Conservation (phyloP, 2,797 vertebrate species). For the Scleropages formosus region DNA sequence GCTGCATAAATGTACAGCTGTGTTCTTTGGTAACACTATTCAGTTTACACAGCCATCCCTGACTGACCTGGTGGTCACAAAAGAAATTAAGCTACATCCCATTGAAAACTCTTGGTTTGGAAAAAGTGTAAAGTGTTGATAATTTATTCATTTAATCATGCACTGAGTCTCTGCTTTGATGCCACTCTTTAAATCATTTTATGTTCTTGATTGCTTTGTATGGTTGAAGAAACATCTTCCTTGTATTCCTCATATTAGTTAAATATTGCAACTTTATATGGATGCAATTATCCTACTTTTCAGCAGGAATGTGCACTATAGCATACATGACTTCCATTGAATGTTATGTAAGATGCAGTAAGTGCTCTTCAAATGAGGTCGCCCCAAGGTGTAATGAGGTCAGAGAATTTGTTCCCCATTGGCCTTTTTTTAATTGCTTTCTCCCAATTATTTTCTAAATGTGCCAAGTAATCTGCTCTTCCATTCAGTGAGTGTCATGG, state of each 20-base stretch:
- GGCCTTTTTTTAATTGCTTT: conserved; percentile 10
- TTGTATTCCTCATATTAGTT: not conserved
- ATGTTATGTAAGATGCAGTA: not conserved
- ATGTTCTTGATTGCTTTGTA: not conserved
- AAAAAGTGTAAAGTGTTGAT: too few relatives aligned
- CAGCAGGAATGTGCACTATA: not conserved
- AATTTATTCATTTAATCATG: too few relatives aligned
- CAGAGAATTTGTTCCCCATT: not conserved
- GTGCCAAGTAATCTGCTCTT: not conserved
- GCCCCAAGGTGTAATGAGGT: conserved; percentile 1
- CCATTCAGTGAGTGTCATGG: not conserved
- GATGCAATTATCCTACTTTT: not conserved
- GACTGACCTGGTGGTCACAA: too few relatives aligned
- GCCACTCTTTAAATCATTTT: not conserved
- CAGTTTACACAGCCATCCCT: too few relatives aligned
- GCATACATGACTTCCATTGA: not conserved
- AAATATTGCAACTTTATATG: not conserved
- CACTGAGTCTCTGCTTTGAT: too few relatives aligned
- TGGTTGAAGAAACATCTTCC: not conserved
- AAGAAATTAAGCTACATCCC: too few relatives aligned
- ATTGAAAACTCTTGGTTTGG: too few relatives aligned
- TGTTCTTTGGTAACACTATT: too few relatives aligned
- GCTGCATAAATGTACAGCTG: too few relatives aligned
- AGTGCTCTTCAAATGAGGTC: conserved; percentile 2
- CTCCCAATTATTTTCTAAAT: conserved; percentile 14